Percentiles rank a stretch among this genome's conserved stretches.
phyloP scores from a whole-genome alignment of 2,113 vertebrate genomes.

The Notothenia coriiceps region DNA sequence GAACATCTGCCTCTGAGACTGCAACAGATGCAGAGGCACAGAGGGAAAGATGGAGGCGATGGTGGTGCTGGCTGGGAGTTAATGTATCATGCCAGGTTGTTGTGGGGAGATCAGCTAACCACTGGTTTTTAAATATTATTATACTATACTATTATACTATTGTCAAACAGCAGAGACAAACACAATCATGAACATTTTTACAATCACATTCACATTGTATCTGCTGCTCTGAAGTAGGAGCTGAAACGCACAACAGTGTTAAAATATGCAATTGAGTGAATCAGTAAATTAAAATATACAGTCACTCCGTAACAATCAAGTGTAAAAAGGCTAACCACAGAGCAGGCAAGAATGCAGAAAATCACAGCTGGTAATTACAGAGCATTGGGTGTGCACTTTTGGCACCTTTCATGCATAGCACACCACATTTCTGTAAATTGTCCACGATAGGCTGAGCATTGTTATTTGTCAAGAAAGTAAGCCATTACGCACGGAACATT shows the following conservation, averaged over 20 bases:
- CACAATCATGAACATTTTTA: neutral
- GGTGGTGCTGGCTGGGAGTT: constrained; percentile 23
- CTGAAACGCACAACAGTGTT: neutral
- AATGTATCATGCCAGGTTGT: constrained; percentile 42
- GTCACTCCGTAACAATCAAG: constrained; percentile 13
- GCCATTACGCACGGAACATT: constrained; percentile 53
- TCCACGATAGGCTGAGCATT: constrained; percentile 41
- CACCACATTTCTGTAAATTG: constrained; percentile 55
- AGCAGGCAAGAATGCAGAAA: constrained; percentile 72
- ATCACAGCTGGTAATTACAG: constrained; percentile 59
- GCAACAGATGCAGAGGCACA: constrained; percentile 77
- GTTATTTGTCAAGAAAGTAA: constrained; percentile 39
- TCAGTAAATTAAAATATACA: constrained; percentile 34
- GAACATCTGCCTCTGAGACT: constrained; percentile 76
- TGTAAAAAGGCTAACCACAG: constrained; percentile 30
- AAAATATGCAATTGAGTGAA: constrained; percentile 21
- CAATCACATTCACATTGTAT: neutral
- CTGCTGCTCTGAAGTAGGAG: neutral
- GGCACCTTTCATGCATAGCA: constrained; percentile 35
- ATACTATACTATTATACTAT: no score
- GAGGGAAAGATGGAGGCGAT: constrained; percentile 37
- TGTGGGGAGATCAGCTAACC: constrained; percentile 12
- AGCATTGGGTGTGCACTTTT: constrained; percentile 41
- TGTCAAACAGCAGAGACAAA: neutral
- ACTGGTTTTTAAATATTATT: constrained; percentile 31